Evolutionary conservation across 2,113 vertebrate species (phyloP).

Genomic region (Sterrhoptilus dennistouni): DNA sequence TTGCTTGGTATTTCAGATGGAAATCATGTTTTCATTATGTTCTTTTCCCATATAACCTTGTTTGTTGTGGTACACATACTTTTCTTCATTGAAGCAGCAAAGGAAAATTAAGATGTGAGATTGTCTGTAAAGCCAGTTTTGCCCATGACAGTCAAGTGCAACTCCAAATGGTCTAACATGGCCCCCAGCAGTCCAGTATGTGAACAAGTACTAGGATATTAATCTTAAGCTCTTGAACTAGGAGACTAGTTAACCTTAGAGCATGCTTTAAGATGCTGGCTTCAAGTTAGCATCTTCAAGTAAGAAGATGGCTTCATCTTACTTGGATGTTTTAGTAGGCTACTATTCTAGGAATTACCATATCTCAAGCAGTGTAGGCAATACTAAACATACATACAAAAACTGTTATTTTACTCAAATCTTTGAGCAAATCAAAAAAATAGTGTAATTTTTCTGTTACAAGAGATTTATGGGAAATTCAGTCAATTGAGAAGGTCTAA

Average conservation of each 20-base stretch:
- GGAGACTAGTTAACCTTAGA: neutral
- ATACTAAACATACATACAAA: neutral
- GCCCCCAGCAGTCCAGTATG: neutral
- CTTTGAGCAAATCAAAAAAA: neutral
- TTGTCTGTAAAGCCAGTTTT: neutral
- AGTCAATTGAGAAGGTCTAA: neutral
- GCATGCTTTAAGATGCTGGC: neutral
- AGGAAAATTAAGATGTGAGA: neutral
- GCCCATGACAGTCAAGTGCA: neutral
- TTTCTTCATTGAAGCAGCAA: neutral
- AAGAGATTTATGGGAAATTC: neutral
- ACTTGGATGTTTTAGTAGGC: neutral
- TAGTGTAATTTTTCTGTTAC: neutral
- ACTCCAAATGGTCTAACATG: neutral
- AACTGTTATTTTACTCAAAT: neutral
- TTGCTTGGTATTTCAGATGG: neutral
- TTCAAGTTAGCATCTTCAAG: no score
- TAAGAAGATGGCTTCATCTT: neutral
- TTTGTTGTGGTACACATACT: neutral
- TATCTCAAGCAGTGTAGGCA: neutral
- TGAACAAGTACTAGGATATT: neutral
- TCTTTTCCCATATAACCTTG: neutral
- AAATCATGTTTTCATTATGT: neutral
- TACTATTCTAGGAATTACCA: accelerated
- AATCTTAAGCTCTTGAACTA: neutral